Evolutionary conservation across 2,797 vertebrate species (phyloP).

Genomic region (Karalla daura): DNA sequence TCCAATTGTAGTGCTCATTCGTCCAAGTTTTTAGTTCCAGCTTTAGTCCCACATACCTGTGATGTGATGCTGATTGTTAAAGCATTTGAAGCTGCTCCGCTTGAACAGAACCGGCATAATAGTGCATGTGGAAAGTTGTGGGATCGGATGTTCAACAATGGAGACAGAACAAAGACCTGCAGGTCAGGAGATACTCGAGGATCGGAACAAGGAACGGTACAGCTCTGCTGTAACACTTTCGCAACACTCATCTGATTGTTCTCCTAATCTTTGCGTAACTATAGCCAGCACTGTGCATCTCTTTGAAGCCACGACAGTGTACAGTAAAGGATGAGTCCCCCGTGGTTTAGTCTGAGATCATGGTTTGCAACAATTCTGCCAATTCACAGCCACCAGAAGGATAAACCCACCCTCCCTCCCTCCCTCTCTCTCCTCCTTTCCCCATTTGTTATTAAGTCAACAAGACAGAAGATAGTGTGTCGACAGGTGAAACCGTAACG

Average conservation of each 20-base stretch:
- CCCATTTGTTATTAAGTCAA: slow-evolving; percentile 71
- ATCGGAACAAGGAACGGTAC: slow-evolving; percentile 3
- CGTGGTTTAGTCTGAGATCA: slow-evolving; percentile 57
- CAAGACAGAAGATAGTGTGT: slow-evolving; percentile 73
- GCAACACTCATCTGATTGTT: slow-evolving; percentile 35
- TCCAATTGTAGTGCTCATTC: slow-evolving; percentile 13
- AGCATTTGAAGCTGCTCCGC: not conserved
- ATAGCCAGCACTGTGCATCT: slow-evolving; percentile 34
- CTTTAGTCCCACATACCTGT: not conserved
- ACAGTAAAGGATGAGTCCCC: slow-evolving; percentile 60
- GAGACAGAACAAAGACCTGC: slow-evolving; percentile 16
- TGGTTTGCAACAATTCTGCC: slow-evolving; percentile 61
- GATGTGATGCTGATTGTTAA: slow-evolving; percentile 6
- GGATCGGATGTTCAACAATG: slow-evolving; percentile 1
- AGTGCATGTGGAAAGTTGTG: slow-evolving; percentile 9
- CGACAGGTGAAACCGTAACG: slow-evolving; percentile 82
- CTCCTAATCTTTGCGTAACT: slow-evolving; percentile 40
- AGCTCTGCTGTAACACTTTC: slow-evolving; percentile 47
- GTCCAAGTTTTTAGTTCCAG: not conserved
- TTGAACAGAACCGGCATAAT: slow-evolving; percentile 1
- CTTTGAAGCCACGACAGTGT: slow-evolving; percentile 47
- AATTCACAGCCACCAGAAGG: slow-evolving; percentile 58
- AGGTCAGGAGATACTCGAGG: slow-evolving; percentile 12
- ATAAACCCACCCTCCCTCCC: slow-evolving; percentile 48
- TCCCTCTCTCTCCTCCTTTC: slow-evolving; percentile 34